These are phyloP conservation scores for Poecilia velifera DNA, from an alignment of 2,797 vertebrate species.

Conservation along the genomic window DNA sequence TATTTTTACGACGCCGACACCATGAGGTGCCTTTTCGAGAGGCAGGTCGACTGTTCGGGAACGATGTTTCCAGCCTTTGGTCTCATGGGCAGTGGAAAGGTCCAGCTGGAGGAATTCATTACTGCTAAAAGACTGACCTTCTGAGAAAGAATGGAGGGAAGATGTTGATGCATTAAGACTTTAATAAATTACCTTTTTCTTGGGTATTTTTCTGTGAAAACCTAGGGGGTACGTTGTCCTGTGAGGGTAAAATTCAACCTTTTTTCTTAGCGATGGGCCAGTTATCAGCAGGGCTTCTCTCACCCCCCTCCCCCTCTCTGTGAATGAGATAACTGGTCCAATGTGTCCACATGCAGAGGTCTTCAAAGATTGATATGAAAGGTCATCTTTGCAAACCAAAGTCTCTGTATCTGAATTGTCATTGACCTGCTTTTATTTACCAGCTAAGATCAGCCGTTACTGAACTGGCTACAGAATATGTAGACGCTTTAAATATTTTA, in stretches of 20 bases:
- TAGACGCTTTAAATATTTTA: constrained; percentile 51
- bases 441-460: constrained; percentile 40
- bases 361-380: constrained; percentile 42
- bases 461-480: constrained; percentile 27
- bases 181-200: constrained; percentile 19
- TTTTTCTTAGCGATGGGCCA: constrained; percentile 19
- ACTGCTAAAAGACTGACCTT: constrained; percentile 82
- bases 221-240: constrained; percentile 28
- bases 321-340: constrained; percentile 22
- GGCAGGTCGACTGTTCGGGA: constrained; percentile 93
- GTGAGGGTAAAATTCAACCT: constrained; percentile 43
- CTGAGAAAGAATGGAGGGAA: constrained; percentile 52
- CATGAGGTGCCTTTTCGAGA: constrained; percentile 95
- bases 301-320: not conserved
- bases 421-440: constrained; percentile 51
- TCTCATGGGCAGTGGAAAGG: constrained; percentile 89
- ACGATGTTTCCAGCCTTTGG: constrained; percentile 96
- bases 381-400: constrained; percentile 70
- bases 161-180: not conserved
- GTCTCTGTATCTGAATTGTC: constrained; percentile 55
- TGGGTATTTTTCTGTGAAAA: constrained; percentile 22
- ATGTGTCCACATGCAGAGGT: constrained; percentile 34
- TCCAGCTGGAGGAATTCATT: constrained; percentile 89
- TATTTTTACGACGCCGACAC: constrained; percentile 89
- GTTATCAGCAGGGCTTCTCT: constrained; percentile 18